Conservation (phyloP, 2,113 vertebrate species). For the human region DNA sequence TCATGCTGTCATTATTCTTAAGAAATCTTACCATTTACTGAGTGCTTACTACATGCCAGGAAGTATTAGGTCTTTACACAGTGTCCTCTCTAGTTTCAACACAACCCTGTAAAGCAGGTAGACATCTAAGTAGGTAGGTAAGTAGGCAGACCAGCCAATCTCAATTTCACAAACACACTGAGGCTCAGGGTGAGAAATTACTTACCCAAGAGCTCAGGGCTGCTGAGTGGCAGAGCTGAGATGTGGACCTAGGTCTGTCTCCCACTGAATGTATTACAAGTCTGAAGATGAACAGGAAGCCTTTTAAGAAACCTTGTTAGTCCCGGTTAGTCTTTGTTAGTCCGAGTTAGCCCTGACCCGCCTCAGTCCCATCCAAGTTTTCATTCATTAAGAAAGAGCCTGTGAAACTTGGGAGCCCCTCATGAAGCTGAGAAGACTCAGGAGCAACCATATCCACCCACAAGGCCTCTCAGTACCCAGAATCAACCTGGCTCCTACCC, state of each 20-base stretch:
- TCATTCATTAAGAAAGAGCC: not conserved
- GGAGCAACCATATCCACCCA: not conserved
- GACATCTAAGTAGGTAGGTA: not conserved
- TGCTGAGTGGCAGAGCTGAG: not conserved
- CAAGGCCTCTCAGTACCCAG: rapidly evolving
- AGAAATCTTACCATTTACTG: not conserved
- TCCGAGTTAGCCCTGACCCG: not conserved
- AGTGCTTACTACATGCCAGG: not conserved
- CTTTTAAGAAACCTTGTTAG: not conserved
- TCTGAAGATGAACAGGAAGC: not conserved
- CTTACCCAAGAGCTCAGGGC: not conserved
- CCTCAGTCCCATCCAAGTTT: not conserved
- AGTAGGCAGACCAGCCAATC: not conserved
- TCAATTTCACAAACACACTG: not conserved
- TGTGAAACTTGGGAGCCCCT: not conserved
- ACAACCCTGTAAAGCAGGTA: not conserved
- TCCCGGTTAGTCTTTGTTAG: no score
- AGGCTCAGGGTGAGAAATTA: not conserved
- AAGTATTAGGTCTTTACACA: not conserved
- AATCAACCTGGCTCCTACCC: not conserved
- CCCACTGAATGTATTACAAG: not conserved
- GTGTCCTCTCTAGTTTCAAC: not conserved
- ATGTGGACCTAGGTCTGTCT: not conserved
- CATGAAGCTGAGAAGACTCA: not conserved
- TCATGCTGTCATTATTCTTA: not conserved